Base-by-base conservation (phyloP, 2,113 vertebrate genomes). In the Myotis davidii region DNA sequence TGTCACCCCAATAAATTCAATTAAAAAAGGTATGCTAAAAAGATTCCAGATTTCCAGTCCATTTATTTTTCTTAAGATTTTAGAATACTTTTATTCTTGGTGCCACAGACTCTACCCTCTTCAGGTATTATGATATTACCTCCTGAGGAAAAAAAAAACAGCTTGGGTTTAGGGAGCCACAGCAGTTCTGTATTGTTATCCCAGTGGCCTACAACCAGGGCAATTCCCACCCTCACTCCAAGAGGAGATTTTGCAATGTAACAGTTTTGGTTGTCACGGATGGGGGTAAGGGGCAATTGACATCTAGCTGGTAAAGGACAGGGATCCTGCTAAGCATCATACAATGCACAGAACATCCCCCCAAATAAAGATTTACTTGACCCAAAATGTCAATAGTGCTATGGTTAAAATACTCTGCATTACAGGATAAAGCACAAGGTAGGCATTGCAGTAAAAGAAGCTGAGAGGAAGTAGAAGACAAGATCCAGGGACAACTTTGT, bases 21-120 rank as follows among this genome's bases (percentile, higher is more conserved):
- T 32, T 65, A 16, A 16, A 34, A 92, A 79, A 12, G 11, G 10
- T 52, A 52, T 67, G 77, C 18, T 70, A 72, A 83, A 83, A 61
- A 21, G 6, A 34, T 88, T 82, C 34, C 29, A 77, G 69, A 94
- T 45, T 70, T 42, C n/a, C 27, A 87, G 23, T 77, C 27, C 12
- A 48, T 81, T 3, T 59, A 20, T 89, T 29, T 56, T 74, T 85
- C 54, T 45, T 85, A 67, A 74, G 29, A 67, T 64, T 85, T 74
- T 74, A 88, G 32, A 91, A 54, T 72, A 94, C 29, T 82, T 94
- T 72, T 70, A 87, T 91, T 86, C 21, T 86, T 59, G 20, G 56
- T 88, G 73, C 12, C 14, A 84, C 32, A 65, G 37, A 85, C 42
- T 72, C 10, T 84, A 39, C 16, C 32, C 25, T 56, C 48, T 79